Base-by-base conservation (phyloP, 2,888 invertebrate species). In the Trissoscelio sp. region DNA sequence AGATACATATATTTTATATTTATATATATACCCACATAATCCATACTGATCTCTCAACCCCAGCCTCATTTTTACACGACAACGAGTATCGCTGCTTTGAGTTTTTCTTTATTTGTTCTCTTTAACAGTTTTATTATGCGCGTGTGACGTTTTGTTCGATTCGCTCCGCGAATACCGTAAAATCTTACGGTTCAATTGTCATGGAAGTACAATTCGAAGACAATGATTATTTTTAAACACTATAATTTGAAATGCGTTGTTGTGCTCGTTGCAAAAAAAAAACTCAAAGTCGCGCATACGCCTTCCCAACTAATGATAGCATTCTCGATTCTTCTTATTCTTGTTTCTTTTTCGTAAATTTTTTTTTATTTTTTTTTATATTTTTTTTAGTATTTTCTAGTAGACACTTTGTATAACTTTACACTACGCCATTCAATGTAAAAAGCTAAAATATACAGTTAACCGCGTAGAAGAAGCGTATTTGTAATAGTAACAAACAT, bases 401-500 rank as follows among this genome's bases (percentile, higher is more conserved):
- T 79, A 57, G 58, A 66, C 51, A 74, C 60, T 78, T 67, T 31
- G 64, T 70, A 51, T 64, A 66, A 66, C 44, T 66, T 69, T 82
- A 64, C 51, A 75, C 75, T 82, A 60, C 60, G 67, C 60, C 67
- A 64, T 69, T 70, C 44, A 70, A 69, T 77, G 75, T 79, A 79
- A 80, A 83, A 80, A 77, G 62, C 75, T 83, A 62, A 75, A 82
- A 75, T 80, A 80, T 75, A 79, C 67, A 79, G 62, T 82, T 77
- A 75, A 82, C 67, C 73, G 73, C 73, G 51, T 44, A 78, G 73
- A 79, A 79, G 75, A 82, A 82, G 82, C 82, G 79, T 79, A 82
- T 77, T 79, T 62, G 75, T 82, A 83, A 83, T 80, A 89, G 88
- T 91, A 91, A 91, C 90, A 90, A 90, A 89, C 87, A 88, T 89